These are phyloP conservation scores for Drosophila arawakana DNA, from an alignment of 1,140 invertebrate species.

Conservation along the genomic window DNA sequence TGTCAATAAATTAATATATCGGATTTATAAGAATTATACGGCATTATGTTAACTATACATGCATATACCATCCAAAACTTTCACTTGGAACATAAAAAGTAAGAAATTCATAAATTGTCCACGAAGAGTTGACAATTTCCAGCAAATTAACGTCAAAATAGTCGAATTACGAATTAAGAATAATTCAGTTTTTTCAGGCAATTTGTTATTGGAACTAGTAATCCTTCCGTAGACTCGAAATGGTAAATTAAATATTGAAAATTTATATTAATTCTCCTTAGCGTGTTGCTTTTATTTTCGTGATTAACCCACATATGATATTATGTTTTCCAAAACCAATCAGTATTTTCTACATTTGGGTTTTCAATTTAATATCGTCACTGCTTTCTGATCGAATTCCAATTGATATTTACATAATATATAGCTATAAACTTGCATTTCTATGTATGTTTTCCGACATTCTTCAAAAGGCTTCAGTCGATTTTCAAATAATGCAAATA, in stretches of 20 bases:
- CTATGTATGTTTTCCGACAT: too few relatives aligned
- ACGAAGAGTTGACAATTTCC: constrained; percentile 1
- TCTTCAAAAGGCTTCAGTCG: neutral
- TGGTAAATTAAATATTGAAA: too few relatives aligned
- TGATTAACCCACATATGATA: neutral
- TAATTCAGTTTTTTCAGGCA: constrained; percentile 21
- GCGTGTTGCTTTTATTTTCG: too few relatives aligned
- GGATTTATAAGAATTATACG: constrained; percentile 22
- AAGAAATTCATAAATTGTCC: neutral
- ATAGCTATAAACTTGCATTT: constrained; percentile 13
- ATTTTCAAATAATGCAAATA: too few relatives aligned
- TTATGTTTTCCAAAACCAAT: neutral
- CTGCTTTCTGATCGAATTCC: neutral
- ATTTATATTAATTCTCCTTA: too few relatives aligned
- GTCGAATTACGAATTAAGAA: constrained; percentile 43
- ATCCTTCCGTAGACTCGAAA: neutral
- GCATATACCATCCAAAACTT: constrained; percentile 32
- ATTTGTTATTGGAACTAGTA: constrained; percentile 23
- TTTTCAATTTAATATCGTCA: neutral
- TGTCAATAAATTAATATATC: constrained; percentile 2
- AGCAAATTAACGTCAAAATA: constrained; percentile 8
- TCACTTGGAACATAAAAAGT: constrained; percentile 1
- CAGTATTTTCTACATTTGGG: neutral
- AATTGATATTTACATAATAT: too few relatives aligned
- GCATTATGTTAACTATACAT: constrained; percentile 40